Evolutionary conservation across 92 coral and sea anemone genomes (phyloP).

Genomic region (Siderastrea radians): DNA sequence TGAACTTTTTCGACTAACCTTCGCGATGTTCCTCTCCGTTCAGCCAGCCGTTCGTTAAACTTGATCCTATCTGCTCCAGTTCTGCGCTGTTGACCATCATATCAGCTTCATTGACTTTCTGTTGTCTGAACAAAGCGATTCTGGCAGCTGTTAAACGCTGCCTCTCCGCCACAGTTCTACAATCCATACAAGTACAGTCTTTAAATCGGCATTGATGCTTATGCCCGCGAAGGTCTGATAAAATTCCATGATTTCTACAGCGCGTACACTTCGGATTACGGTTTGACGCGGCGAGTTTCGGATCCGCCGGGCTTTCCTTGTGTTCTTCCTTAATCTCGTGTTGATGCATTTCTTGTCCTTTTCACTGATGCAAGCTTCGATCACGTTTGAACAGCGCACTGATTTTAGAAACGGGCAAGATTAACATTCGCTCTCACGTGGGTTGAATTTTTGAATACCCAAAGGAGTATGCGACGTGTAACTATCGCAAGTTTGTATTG

Average conservation of each 20-base stretch:
- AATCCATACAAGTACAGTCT: conserved; percentile 90
- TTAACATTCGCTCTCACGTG: conserved; percentile 61
- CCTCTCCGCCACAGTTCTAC: conserved; percentile 91
- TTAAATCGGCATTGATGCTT: conserved; percentile 95
- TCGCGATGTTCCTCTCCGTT: conserved; percentile 36
- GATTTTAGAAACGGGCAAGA: conserved; percentile 10
- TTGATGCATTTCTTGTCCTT: conserved; percentile 28
- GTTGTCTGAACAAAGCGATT: conserved; percentile 92
- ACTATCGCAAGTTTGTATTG: conserved; percentile 73
- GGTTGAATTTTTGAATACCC: conserved; percentile 52
- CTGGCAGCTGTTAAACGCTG: conserved; percentile 96
- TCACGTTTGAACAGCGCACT: conserved; percentile 36
- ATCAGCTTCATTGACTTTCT: conserved; percentile 83
- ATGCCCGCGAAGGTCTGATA: conserved; percentile 96
- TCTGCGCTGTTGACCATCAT: conserved; percentile 56
- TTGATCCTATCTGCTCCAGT: conserved; percentile 33
- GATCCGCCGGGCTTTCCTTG: conserved; percentile 11
- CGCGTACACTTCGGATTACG: conserved; percentile 95
- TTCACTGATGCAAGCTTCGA: conserved; percentile 4
- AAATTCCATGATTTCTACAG: conserved; percentile 94
- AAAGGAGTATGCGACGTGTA: conserved; percentile 54
- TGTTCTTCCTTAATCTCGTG: conserved; percentile 75
- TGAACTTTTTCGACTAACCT: conserved; percentile 39
- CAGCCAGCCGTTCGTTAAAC: conserved; percentile 30
- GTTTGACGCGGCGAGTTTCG: conserved; percentile 50